Evolutionary conservation across 2,888 invertebrate genomes (phyloP).

Genomic region (Papilio demoleus): DNA sequence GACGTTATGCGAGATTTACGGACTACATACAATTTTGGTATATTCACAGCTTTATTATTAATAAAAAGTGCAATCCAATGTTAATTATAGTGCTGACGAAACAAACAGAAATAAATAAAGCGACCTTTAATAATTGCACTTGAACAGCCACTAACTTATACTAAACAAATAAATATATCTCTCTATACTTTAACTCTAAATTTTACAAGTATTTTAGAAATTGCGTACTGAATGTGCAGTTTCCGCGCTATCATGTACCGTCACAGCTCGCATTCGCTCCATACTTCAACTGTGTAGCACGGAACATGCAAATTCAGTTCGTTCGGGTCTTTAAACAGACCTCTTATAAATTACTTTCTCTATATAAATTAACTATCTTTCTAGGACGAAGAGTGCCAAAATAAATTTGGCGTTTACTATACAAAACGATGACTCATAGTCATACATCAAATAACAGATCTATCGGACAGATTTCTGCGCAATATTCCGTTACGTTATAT

Average conservation of each 20-base stretch:
- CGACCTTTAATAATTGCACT: constrained; percentile 17
- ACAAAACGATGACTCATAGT: constrained; percentile 50
- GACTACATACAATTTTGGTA: constrained; percentile 6
- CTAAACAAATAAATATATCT: constrained; percentile 32
- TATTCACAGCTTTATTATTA: constrained; percentile 22
- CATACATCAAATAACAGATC: constrained; percentile 36
- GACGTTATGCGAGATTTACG: background rate
- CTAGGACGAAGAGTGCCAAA: constrained; percentile 69
- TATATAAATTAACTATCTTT: constrained; percentile 56
- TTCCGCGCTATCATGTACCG: background rate
- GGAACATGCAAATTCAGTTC: constrained; percentile 45
- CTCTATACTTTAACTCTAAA: constrained; percentile 18
- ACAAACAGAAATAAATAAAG: constrained; percentile 17
- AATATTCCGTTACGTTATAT: constrained; percentile 17
- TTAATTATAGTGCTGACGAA: background rate
- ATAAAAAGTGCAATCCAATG: constrained; percentile 12
- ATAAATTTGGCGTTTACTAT: constrained; percentile 61
- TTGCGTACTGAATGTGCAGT: background rate
- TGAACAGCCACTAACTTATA: constrained; percentile 9
- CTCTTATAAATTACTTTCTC: constrained; percentile 54
- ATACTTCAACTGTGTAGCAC: constrained; percentile 4
- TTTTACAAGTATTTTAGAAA: constrained; percentile 1
- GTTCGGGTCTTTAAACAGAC: constrained; percentile 73
- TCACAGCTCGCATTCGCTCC: background rate
- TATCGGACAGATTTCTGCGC: constrained; percentile 40